These are phyloP conservation scores for Gephyroberyx darwinii DNA, from an alignment of 2,797 vertebrate genomes.

Conservation along the genomic window DNA sequence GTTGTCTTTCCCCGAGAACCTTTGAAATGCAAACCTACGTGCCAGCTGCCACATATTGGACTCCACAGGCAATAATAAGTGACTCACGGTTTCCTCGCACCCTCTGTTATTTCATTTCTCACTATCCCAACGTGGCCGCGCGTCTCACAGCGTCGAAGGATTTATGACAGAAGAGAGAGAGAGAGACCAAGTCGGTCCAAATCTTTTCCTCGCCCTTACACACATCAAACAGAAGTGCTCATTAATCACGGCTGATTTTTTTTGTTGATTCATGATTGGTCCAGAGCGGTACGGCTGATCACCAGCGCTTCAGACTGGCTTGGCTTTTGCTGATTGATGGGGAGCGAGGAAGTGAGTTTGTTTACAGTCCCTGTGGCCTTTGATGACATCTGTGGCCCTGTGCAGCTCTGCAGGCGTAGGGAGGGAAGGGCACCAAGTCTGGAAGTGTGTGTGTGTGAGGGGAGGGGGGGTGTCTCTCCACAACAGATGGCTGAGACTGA, in stretches of 20 bases:
- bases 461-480: neutral
- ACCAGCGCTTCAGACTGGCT: neutral
- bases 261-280: neutral
- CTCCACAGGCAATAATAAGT: slow-evolving; percentile 20
- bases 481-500: slow-evolving; percentile 48
- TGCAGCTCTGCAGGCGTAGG: slow-evolving; percentile 25
- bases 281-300: neutral
- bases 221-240: slow-evolving; percentile 5
- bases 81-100: slow-evolving; percentile 26
- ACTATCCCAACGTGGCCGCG: neutral
- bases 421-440: slow-evolving; percentile 10
- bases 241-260: slow-evolving; percentile 10
- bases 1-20: slow-evolving; percentile 13
- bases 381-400: slow-evolving; percentile 43
- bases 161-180: neutral
- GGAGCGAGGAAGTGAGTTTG: slow-evolving; percentile 24
- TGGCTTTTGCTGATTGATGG: slow-evolving; percentile 33
- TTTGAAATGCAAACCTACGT: slow-evolving; percentile 29
- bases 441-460: neutral
- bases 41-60: slow-evolving; percentile 34
- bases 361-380: slow-evolving; percentile 48
- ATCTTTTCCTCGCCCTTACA: neutral
- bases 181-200: neutral
- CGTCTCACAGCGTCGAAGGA: neutral
- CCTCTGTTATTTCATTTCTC: slow-evolving; percentile 16